Percentiles rank a stretch among this genome's conserved stretches.
Evolutionary conservation across 2,113 vertebrate species (phyloP).

Genomic region (Hydropotes inermis): DNA sequence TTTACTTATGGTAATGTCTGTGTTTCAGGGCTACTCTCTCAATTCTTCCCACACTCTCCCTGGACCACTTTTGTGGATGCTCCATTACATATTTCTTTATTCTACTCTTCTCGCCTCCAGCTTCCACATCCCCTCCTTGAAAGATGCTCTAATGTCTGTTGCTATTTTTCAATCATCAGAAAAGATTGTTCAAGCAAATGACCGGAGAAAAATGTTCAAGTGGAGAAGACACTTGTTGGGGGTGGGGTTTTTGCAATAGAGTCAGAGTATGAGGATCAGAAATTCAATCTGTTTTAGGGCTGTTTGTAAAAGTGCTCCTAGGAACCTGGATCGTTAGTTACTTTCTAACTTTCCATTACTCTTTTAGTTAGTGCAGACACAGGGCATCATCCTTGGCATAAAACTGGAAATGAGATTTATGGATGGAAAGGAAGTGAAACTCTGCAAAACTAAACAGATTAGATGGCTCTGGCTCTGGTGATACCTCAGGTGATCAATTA

Average conservation of each 20-base stretch:
- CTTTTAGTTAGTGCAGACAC: conserved; percentile 49
- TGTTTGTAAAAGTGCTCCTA: conserved; percentile 52
- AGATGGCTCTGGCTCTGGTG: background rate
- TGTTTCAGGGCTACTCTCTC: background rate
- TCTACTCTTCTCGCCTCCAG: background rate
- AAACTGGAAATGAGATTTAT: conserved; percentile 37
- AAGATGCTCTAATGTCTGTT: conserved; percentile 25
- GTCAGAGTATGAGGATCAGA: accelerated
- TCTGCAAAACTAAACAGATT: conserved; percentile 32
- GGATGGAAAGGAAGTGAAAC: background rate
- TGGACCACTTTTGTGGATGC: conserved; percentile 63
- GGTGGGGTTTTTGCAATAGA: background rate
- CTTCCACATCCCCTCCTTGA: background rate
- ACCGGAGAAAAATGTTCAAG: background rate
- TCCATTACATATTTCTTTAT: conserved; percentile 61
- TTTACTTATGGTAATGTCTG: background rate
- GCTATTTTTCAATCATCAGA: conserved; percentile 7
- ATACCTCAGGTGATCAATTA: background rate
- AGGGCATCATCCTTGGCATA: background rate
- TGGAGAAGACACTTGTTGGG: conserved; percentile 20
- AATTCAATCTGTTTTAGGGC: conserved; percentile 39
- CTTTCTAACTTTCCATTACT: conserved; percentile 61
- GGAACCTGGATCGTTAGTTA: conserved; percentile 61
- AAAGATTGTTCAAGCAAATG: conserved; percentile 57
- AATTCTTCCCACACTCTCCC: background rate